Percentiles rank a stretch among this genome's conserved stretches.
Evolutionary conservation across 2,797 vertebrate species (phyloP).

Genomic region (Calcarius lapponicus): DNA sequence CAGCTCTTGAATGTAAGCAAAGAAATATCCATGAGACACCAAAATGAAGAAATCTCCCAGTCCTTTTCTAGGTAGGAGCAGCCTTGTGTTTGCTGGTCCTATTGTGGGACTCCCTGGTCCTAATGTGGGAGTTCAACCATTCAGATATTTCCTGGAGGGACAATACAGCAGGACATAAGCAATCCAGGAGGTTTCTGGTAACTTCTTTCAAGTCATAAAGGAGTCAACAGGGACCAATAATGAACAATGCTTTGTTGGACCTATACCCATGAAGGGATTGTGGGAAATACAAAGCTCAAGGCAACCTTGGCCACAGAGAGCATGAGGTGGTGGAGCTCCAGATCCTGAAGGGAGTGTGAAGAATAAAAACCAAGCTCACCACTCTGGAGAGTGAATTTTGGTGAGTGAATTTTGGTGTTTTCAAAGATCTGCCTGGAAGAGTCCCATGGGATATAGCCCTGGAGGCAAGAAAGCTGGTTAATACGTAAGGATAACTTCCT

Average conservation of each 20-base stretch:
- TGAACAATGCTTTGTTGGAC: not conserved
- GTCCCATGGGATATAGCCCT: not conserved
- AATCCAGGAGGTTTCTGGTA: not conserved
- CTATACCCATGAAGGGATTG: not conserved
- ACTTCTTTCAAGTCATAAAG: not conserved
- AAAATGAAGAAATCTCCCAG: not conserved
- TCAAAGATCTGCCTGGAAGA: not conserved
- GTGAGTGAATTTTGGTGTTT: not conserved
- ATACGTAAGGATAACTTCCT: not conserved
- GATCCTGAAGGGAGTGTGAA: not conserved
- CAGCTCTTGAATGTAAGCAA: not conserved
- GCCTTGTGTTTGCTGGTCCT: not conserved
- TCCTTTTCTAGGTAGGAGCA: not conserved
- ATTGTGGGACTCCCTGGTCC: not conserved
- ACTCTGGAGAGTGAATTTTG: not conserved
- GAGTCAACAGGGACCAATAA: not conserved
- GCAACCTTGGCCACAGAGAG: not conserved
- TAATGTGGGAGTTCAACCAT: not conserved
- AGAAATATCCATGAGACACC: not conserved
- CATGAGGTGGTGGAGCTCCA: fast-evolving
- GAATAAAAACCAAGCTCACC: not conserved
- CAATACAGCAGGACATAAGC: not conserved
- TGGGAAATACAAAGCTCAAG: not conserved
- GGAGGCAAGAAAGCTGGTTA: not conserved
- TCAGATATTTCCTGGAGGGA: not conserved